A percentile compares a stretch with the other conserved stretches of the same genome.
These are phyloP conservation scores for Melieria crassipennis DNA, from an alignment of 2,888 invertebrate genomes.

Conservation along the genomic window DNA sequence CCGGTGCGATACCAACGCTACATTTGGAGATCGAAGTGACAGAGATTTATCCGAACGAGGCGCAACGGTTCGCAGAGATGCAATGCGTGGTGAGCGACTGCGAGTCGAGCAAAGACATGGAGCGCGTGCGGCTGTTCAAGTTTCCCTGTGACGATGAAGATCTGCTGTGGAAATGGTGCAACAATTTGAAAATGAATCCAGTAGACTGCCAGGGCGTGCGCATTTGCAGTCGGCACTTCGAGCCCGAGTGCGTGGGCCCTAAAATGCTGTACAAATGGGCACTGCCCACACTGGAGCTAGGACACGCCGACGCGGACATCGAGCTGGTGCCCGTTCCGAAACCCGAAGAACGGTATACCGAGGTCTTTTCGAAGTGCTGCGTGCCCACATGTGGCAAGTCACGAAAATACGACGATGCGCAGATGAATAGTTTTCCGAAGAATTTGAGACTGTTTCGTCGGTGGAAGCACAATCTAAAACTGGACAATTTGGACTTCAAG, in stretches of 20 bases:
- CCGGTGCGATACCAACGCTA: slow-evolving; percentile 58
- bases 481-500: slow-evolving; percentile 53
- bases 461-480: slow-evolving; percentile 57
- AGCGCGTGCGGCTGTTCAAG: slow-evolving; percentile 52
- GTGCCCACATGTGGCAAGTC: slow-evolving; percentile 58
- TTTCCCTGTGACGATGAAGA: slow-evolving; percentile 60
- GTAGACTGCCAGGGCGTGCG: slow-evolving; percentile 56
- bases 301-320: slow-evolving; percentile 53
- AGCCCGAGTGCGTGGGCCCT: slow-evolving; percentile 54
- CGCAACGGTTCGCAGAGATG: slow-evolving; percentile 54
- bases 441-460: slow-evolving; percentile 49
- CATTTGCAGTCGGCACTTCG: slow-evolving; percentile 59
- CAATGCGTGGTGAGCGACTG: slow-evolving; percentile 54
- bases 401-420: slow-evolving; percentile 58
- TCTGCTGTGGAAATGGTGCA: slow-evolving; percentile 59
- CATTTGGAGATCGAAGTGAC: slow-evolving; percentile 49
- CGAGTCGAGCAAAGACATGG: slow-evolving; percentile 50
- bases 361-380: slow-evolving; percentile 56
- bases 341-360: slow-evolving; percentile 54
- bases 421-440: slow-evolving; percentile 61
- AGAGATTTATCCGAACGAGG: slow-evolving; percentile 57
- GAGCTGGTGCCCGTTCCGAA: slow-evolving; percentile 55
- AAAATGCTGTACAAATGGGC: slow-evolving; percentile 58
- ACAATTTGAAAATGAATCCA: slow-evolving; percentile 58
- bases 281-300: slow-evolving; percentile 53